phyloP scores from a whole-genome alignment of 1,140 invertebrate species.

The Drosophila carrolli region DNA sequence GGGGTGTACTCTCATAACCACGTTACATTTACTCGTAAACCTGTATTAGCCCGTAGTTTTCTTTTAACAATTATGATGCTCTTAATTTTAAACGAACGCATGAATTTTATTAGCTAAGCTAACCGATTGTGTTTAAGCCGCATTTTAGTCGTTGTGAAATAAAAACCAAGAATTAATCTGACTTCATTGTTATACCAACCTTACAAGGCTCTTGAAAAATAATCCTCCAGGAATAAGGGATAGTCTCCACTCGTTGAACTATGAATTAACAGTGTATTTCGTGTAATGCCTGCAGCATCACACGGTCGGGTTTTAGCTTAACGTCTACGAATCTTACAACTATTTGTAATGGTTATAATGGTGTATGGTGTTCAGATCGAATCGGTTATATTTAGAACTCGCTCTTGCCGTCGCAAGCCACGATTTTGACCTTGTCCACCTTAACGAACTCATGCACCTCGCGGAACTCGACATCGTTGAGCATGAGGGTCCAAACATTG shows the following conservation, averaged over 20 bases:
- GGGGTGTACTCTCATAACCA: slow-evolving; percentile 58
- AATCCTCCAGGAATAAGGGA: not conserved
- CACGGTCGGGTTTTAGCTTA: slow-evolving; percentile 44
- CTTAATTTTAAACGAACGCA: slow-evolving; percentile 69
- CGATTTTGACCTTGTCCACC: slow-evolving; percentile 99
- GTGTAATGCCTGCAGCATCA: slow-evolving; percentile 30
- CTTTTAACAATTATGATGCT: slow-evolving; percentile 64
- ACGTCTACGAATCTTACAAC: slow-evolving; percentile 48
- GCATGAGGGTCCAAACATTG: slow-evolving; percentile 99
- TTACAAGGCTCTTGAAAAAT: too few species aligned
- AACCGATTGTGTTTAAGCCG: slow-evolving; percentile 66
- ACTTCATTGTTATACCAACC: not conserved
- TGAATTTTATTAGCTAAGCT: slow-evolving; percentile 72
- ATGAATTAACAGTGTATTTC: slow-evolving; percentile 50
- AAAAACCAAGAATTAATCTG: slow-evolving; percentile 58
- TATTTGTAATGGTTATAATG: slow-evolving; percentile 32
- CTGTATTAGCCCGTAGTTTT: slow-evolving; percentile 64
- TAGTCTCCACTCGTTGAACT: slow-evolving; percentile 14
- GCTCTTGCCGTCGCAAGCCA: slow-evolving; percentile 99
- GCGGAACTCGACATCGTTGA: slow-evolving; percentile 99
- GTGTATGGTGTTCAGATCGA: slow-evolving; percentile 5
- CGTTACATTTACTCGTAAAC: slow-evolving; percentile 51
- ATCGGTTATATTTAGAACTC: slow-evolving; percentile 56
- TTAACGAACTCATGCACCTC: slow-evolving; percentile 97
- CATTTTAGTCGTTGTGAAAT: slow-evolving; percentile 80